Percentiles rank a stretch among this genome's conserved stretches.
Evolutionary conservation across 2,113 vertebrate species (phyloP).

Genomic region (Megaceryle maxima): DNA sequence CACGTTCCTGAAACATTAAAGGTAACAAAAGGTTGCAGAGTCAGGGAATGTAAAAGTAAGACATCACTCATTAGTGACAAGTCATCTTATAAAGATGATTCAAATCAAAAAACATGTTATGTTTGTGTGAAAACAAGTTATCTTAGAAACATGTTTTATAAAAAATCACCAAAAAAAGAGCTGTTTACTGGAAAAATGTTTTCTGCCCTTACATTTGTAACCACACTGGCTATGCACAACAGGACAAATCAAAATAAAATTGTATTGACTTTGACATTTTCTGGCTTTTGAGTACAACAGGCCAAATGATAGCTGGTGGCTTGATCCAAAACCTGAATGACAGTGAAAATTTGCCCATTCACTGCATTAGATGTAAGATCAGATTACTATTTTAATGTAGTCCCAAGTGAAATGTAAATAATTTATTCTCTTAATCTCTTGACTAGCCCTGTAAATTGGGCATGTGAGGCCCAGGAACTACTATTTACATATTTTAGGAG

Average conservation of each 20-base stretch:
- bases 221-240: background rate
- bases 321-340: background rate
- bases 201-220: background rate
- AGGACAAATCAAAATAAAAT: background rate
- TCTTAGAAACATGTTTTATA: background rate
- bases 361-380: background rate
- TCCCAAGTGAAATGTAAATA: background rate
- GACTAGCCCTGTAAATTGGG: background rate
- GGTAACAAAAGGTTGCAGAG: background rate
- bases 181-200: background rate
- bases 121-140: background rate
- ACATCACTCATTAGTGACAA: background rate
- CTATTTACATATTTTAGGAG: background rate
- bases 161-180: background rate
- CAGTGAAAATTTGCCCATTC: background rate
- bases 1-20: background rate
- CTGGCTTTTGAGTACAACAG: background rate
- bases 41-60: background rate
- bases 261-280: background rate
- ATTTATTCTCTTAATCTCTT: background rate
- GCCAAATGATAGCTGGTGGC: background rate
- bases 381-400: background rate
- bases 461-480: background rate
- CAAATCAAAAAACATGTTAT: background rate
- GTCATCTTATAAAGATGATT: background rate